Conservation (phyloP, 1,140 invertebrate genomes). For the Neodiprion pinetum region DNA sequence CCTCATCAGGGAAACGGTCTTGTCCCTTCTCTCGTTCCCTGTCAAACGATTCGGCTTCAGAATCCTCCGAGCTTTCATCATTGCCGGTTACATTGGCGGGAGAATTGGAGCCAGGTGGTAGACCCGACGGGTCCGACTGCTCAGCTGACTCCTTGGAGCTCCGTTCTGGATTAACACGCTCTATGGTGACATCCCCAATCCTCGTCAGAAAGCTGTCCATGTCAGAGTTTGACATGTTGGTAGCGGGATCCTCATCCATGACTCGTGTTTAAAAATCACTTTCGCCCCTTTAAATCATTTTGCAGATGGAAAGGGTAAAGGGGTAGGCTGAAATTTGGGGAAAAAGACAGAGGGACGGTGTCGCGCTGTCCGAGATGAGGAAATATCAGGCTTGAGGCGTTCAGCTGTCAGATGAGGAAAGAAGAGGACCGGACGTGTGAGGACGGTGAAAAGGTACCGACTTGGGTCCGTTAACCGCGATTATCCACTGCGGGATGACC, state of each 20-base stretch:
- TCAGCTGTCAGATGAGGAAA: neutral
- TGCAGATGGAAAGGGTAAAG: neutral
- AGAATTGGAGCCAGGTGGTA: constrained; percentile 22
- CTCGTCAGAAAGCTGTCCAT: constrained; percentile 59
- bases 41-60: constrained; percentile 48
- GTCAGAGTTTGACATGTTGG: constrained; percentile 56
- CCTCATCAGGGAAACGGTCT: constrained; percentile 41
- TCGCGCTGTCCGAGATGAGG: no score
- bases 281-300: neutral
- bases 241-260: constrained; percentile 1
- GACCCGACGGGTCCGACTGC: constrained; percentile 29
- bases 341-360: no score
- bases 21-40: constrained; percentile 48
- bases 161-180: constrained; percentile 54
- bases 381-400: neutral
- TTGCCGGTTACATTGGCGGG: constrained; percentile 36
- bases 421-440: neutral
- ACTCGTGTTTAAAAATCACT: neutral
- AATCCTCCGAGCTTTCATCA: constrained; percentile 54
- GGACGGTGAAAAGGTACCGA: neutral
- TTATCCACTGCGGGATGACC: neutral
- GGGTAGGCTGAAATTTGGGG: no score
- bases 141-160: constrained; percentile 35
- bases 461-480: neutral
- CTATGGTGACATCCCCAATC: constrained; percentile 65